Evolutionary conservation across 2,888 invertebrate species (phyloP), one percentile per base, ranked within the genome.

Genomic region (Heteromyza rotundicornis): DNA sequence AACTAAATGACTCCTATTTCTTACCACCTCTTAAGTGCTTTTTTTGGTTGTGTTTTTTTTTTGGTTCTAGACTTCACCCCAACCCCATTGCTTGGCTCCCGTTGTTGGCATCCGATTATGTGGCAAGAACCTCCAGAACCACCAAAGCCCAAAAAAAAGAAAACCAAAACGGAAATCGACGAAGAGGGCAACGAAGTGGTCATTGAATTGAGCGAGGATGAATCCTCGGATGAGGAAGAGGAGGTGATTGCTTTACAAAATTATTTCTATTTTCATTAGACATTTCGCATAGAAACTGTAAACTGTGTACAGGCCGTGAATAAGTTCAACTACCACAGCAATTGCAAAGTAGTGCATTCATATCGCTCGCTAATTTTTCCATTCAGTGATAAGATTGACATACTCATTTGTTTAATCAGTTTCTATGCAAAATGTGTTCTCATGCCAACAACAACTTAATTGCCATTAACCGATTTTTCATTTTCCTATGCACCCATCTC

Each of bases 81-180:
- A 71, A 83, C 84, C 71, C 85, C 87, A 64, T 82, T 84, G 70
- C 80, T 87, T 64, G 84, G 83, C 76, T 86, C 87, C 64, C 86
- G 87, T 64, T 85, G 86, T 69, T 88, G 88, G 88, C 88, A 88
- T 80, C 88, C 88, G 36, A 86, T 88, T 72, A 87, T 87, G 87
- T 87, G 88, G 88, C 80, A 84, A 82, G 80, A 85, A 83, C 73
- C 85, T 83, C 71, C 82, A 79, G 64, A 85, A 83, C 67, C 84
- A 69, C 79, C 80, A 59, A 79, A 81, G 74, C 81, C 80, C 65
- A 81, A 80, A 76, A 80, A 80, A 78, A 80, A 81, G 78, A 81
- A 81, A 81, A 81, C 81, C 64, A 81, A 81, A 78, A 79, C 76
- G 69, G 75, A 79, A 75, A 72, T 81, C 66, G 80, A 80, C 72